phyloP scores from a whole-genome alignment of 2,797 vertebrate species.

The Catharus ustulatus region DNA sequence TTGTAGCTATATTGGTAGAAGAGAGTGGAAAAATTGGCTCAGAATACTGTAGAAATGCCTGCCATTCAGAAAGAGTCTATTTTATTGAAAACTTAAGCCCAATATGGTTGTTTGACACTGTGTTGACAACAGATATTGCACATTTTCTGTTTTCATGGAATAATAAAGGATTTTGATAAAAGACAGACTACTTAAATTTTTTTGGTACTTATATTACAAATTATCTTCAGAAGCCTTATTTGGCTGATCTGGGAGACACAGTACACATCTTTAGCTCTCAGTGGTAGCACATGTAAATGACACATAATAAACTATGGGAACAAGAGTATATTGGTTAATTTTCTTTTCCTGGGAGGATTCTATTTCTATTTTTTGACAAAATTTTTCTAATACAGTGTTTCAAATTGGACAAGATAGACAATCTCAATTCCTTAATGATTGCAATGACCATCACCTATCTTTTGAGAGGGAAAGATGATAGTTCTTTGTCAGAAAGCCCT shows the following conservation, averaged over 20 bases:
- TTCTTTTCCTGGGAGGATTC: not conserved
- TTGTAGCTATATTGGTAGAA: slow-evolving; percentile 39
- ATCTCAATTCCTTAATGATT: not conserved
- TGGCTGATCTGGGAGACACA: not conserved
- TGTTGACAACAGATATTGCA: slow-evolving; percentile 69
- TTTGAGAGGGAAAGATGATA: not conserved
- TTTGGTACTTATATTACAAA: not conserved
- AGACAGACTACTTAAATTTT: not conserved
- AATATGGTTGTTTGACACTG: slow-evolving; percentile 66
- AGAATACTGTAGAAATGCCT: slow-evolving; percentile 54
- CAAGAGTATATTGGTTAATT: not conserved
- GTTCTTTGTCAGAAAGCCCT: not conserved
- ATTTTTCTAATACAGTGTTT: not conserved
- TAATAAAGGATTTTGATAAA: slow-evolving; percentile 31
- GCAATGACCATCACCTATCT: not conserved
- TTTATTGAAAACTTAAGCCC: slow-evolving; percentile 56
- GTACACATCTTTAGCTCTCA: not conserved
- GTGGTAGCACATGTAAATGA: not conserved
- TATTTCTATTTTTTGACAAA: not conserved
- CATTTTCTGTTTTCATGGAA: slow-evolving; percentile 61
- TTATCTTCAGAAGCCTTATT: not conserved
- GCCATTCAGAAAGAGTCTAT: slow-evolving; percentile 30
- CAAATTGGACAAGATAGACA: not conserved
- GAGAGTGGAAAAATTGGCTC: slow-evolving; percentile 49
- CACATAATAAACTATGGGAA: not conserved